A percentile compares a stretch with the other conserved stretches of the same genome.
These are phyloP conservation scores for Camelus bactrianus DNA, from an alignment of 2,113 vertebrate genomes.

Conservation along the genomic window DNA sequence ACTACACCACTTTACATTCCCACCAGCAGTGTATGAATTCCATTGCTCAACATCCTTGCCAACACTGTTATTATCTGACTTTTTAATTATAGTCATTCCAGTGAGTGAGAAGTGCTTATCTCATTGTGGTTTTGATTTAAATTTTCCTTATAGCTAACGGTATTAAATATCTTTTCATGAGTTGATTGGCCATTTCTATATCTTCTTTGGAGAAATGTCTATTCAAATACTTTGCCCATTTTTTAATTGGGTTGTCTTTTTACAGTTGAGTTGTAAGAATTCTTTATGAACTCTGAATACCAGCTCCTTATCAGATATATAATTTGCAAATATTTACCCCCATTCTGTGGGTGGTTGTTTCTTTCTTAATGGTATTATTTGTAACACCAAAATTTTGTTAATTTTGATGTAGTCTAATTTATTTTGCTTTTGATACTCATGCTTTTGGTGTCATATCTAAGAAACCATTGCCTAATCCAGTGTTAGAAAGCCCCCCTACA, in stretches of 20 bases:
- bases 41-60: background rate
- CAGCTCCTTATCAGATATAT: background rate
- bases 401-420: background rate
- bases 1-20: background rate
- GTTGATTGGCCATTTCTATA: background rate
- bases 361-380: background rate
- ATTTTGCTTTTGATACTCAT: background rate
- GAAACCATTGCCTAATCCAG: background rate
- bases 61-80: background rate
- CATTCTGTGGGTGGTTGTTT: background rate
- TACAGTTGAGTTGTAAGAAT: slow-evolving; percentile 6
- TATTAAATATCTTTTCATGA: background rate
- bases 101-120: background rate
- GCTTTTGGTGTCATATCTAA: background rate
- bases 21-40: background rate
- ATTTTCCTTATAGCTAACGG: background rate
- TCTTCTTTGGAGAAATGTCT: slow-evolving; percentile 30
- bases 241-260: background rate
- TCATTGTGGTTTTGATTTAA: background rate
- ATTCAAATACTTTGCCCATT: background rate
- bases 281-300: background rate
- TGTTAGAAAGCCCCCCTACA: background rate
- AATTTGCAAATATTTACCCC: background rate
- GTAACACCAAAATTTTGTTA: background rate
- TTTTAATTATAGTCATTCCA: background rate